Base-by-base conservation (phyloP, 1,140 invertebrate species). In the Trichoplusia ni region DNA sequence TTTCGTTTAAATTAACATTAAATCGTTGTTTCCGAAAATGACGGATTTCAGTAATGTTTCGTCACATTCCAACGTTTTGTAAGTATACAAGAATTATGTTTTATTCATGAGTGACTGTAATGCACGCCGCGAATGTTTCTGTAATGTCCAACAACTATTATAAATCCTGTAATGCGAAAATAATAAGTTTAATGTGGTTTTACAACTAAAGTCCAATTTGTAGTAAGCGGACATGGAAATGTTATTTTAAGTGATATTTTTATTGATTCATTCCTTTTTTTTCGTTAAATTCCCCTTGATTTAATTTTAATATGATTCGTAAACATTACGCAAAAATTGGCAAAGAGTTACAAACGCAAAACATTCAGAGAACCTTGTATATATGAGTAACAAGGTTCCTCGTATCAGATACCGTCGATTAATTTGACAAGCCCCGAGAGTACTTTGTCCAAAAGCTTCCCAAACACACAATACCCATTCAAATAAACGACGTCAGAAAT, bases 51-150 rank as follows among this genome's bases (percentile, higher is more conserved):
- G 19, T 13, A 56, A 46, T 56, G 18, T 18, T 21, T 53, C n/a
- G 47, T 25, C 19, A 40, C 59, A 71, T 62, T 59, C 62, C 61
- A 33, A 63, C 61, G 64, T 69, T 67, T 64, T 47, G 64, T 58
- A 60, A 62, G 71, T 67, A 69, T 59, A 68, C 64, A 51, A 68
- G 61, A 61, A 60, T 67, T 62, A 79, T 77, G 73, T 80, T 65
- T 77, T 77, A 80, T 80, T 75, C 77, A 80, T 80, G 69, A 77
- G 59, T 27, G 37, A 61, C 58, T 25, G 25, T 51, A 56, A 68
- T 67, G 47, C 64, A 54, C 44, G 31, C 59, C 61, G 70, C 46
- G 37, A 68, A 62, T 72, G 64, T 70, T 65, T 72, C 64, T 67
- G 76, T 71, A 65, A 71, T 73, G 66, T 73, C 60, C 47, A 59